Evolutionary conservation across 1,140 invertebrate species (phyloP).

Genomic region (Pectinophora gossypiella): DNA sequence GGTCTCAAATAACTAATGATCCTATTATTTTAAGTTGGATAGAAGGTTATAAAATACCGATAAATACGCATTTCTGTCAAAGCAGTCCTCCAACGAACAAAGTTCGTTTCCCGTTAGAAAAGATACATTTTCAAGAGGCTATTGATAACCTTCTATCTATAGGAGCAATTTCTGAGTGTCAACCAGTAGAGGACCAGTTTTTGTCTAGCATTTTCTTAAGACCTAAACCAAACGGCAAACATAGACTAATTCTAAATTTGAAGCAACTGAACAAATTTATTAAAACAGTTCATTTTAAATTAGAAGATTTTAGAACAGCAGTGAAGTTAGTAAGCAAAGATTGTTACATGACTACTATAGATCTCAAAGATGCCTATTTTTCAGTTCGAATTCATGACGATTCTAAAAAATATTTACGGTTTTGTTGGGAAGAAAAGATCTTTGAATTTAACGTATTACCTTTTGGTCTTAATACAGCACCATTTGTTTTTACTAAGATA

Average conservation of each 20-base stretch:
- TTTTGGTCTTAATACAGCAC: neutral
- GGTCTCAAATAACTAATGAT: slow-evolving; percentile 1
- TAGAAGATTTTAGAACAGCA: slow-evolving; percentile 16
- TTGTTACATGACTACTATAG: slow-evolving; percentile 1
- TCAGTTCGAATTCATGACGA: neutral
- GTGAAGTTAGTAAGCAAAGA: slow-evolving; percentile 1
- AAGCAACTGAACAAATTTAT: slow-evolving; percentile 16
- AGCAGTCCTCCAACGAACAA: neutral
- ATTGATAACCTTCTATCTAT: slow-evolving; percentile 6
- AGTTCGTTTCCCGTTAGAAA: neutral
- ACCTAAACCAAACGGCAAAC: slow-evolving; percentile 13
- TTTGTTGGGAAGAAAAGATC: slow-evolving; percentile 7
- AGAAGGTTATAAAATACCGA: slow-evolving; percentile 6
- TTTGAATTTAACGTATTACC: slow-evolving; percentile 2
- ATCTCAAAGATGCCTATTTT: slow-evolving; percentile 2
- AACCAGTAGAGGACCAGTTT: slow-evolving; percentile 13
- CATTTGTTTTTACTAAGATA: slow-evolving; percentile 13
- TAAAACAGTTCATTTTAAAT: slow-evolving; percentile 13
- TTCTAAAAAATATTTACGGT: slow-evolving; percentile 15
- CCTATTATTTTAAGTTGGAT: neutral
- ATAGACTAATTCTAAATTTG: slow-evolving; percentile 15
- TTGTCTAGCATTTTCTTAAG: slow-evolving; percentile 14
- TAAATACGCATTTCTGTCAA: neutral
- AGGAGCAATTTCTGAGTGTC: slow-evolving; percentile 7
- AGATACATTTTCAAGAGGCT: neutral